Evolutionary conservation across 1,140 invertebrate species (phyloP).

Genomic region (Pissodes strobi): DNA sequence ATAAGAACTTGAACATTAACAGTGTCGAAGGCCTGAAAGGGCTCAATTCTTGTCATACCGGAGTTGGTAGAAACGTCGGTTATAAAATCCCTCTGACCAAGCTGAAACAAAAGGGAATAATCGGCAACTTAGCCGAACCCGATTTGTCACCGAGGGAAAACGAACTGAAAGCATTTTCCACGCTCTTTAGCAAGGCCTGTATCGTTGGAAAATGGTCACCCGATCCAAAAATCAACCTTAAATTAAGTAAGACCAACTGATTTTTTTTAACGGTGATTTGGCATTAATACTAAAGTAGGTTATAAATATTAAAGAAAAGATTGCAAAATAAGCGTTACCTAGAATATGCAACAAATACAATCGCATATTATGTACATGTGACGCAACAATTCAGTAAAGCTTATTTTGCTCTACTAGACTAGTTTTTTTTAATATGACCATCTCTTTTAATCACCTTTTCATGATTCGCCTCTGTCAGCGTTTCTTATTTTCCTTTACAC

Average conservation of each 20-base stretch:
- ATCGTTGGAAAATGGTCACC: constrained; percentile 79
- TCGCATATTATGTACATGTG: too few relatives aligned
- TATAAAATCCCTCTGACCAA: constrained; percentile 78
- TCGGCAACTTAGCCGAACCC: constrained; percentile 68
- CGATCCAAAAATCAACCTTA: constrained; percentile 68
- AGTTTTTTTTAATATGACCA: too few relatives aligned
- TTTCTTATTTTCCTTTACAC: too few relatives aligned
- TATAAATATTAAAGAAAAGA: too few relatives aligned
- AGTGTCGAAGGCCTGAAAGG: constrained; percentile 68
- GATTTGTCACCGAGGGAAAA: constrained; percentile 74
- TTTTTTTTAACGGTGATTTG: neutral
- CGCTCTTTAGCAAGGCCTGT: constrained; percentile 76
- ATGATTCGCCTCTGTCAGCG: too few relatives aligned
- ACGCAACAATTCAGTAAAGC: too few relatives aligned
- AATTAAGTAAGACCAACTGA: constrained; percentile 69
- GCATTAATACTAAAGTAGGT: too few relatives aligned
- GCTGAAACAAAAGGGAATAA: constrained; percentile 68
- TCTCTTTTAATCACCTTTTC: too few relatives aligned
- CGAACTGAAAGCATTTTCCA: constrained; percentile 72
- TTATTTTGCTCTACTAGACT: too few relatives aligned
- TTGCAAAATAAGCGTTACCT: too few relatives aligned
- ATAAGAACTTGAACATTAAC: constrained; percentile 68
- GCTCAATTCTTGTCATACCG: constrained; percentile 78
- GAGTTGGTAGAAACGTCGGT: constrained; percentile 76
- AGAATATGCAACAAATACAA: too few relatives aligned